Conservation (phyloP, 2,888 invertebrate genomes). For the Caradrina kadenii region DNA sequence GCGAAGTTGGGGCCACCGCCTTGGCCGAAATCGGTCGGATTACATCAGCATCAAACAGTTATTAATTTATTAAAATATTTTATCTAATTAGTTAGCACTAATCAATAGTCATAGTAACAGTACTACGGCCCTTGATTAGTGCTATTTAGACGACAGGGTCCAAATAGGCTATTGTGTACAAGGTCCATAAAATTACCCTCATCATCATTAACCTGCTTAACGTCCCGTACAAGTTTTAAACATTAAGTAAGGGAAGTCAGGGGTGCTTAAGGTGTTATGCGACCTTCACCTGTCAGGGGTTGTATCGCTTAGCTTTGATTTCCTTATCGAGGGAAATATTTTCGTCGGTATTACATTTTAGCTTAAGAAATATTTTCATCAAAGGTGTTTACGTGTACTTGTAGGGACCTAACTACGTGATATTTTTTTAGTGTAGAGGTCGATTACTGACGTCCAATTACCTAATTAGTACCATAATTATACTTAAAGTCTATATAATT, state of each 20-base stretch:
- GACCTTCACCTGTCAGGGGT: conserved; percentile 55
- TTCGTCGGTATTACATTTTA: conserved; percentile 25
- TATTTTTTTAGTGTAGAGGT: not conserved
- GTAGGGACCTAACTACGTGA: too few species aligned
- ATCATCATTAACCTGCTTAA: conserved; percentile 59
- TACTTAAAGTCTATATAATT: too few species aligned
- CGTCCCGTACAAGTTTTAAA: conserved; percentile 59
- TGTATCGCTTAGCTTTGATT: conserved; percentile 52
- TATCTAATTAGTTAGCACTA: conserved; percentile 20
- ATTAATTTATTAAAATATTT: too few species aligned
- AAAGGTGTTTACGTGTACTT: conserved; percentile 1
- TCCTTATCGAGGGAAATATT: conserved; percentile 44
- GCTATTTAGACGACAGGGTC: not conserved
- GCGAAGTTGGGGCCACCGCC: too few species aligned
- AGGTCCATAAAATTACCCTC: conserved; percentile 57
- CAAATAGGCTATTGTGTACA: conserved; percentile 34
- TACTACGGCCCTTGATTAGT: conserved; percentile 3
- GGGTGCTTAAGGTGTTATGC: conserved; percentile 50
- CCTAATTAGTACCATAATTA: not conserved
- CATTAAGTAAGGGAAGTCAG: conserved; percentile 46
- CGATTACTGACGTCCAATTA: not conserved
- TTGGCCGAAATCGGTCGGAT: too few species aligned
- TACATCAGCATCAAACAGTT: too few species aligned
- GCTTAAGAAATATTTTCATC: conserved; percentile 26
- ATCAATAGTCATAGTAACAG: conserved; percentile 46